phyloP scores from a whole-genome alignment of 2,113 vertebrate genomes.

The Hyaena hyaena region DNA sequence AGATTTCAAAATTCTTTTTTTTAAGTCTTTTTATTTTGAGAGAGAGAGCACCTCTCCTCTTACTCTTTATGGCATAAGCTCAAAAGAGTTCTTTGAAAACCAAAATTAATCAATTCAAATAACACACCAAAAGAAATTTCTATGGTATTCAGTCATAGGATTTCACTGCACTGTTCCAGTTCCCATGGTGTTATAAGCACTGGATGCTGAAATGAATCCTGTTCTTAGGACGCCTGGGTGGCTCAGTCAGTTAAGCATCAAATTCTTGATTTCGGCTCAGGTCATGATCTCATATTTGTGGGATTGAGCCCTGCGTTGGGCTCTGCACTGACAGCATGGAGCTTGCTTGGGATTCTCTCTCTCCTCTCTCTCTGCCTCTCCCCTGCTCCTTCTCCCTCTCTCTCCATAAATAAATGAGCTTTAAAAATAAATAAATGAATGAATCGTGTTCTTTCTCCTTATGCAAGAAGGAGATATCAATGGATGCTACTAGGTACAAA shows the following conservation, averaged over 20 bases:
- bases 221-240: not conserved
- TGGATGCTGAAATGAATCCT: not conserved
- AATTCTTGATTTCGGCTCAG: no score
- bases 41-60: not conserved
- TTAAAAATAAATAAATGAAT: not conserved
- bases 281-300: no score
- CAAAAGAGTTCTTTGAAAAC: not conserved
- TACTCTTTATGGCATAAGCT: not conserved
- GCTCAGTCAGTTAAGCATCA: no score
- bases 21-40: no score
- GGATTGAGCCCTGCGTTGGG: no score
- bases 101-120: not conserved
- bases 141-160: not conserved
- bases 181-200: not conserved
- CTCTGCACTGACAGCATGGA: no score
- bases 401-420: no score
- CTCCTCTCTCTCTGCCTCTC: no score
- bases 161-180: not conserved
- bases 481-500: not conserved
- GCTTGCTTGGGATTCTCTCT: no score
- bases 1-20: not conserved
- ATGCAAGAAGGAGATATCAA: not conserved
- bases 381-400: no score
- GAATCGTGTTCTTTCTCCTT: not conserved
- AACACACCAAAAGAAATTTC: not conserved